These are phyloP conservation scores for Hemicordylus capensis DNA, from an alignment of 2,113 vertebrate species.

Conservation along the genomic window DNA sequence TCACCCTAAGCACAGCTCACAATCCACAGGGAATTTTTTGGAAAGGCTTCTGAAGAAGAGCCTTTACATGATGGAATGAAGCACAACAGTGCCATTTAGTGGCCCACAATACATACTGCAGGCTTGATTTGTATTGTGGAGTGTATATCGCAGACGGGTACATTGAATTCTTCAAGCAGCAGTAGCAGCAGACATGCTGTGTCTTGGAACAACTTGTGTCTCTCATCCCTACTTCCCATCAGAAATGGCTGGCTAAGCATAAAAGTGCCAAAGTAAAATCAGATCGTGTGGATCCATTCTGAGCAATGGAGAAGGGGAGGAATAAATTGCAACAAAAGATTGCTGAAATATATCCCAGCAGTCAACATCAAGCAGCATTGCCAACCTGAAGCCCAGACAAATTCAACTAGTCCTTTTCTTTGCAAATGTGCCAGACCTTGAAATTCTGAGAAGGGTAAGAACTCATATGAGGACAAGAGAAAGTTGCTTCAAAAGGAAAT, in stretches of 20 bases:
- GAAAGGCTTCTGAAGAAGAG: neutral
- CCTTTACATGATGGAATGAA: neutral
- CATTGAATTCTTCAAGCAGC: neutral
- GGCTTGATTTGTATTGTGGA: neutral
- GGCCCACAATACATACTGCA: neutral
- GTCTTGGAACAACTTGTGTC: neutral
- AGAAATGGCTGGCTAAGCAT: neutral
- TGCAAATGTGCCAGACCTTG: neutral
- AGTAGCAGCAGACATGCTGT: neutral
- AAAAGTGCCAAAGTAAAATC: neutral
- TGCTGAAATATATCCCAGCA: neutral
- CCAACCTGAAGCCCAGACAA: neutral
- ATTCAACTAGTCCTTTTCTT: neutral
- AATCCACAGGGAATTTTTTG: neutral
- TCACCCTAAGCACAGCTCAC: neutral
- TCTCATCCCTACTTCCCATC: neutral
- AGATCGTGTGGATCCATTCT: neutral
- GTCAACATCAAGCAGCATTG: neutral
- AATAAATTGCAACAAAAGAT: neutral
- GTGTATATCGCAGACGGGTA: neutral
- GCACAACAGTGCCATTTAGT: constrained; percentile 1
- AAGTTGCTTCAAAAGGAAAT: neutral
- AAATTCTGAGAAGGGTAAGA: neutral
- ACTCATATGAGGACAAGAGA: neutral
- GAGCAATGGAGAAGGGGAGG: neutral